Evolutionary conservation across 2,113 vertebrate species (phyloP).

Genomic region (Lipotes vexillifer): DNA sequence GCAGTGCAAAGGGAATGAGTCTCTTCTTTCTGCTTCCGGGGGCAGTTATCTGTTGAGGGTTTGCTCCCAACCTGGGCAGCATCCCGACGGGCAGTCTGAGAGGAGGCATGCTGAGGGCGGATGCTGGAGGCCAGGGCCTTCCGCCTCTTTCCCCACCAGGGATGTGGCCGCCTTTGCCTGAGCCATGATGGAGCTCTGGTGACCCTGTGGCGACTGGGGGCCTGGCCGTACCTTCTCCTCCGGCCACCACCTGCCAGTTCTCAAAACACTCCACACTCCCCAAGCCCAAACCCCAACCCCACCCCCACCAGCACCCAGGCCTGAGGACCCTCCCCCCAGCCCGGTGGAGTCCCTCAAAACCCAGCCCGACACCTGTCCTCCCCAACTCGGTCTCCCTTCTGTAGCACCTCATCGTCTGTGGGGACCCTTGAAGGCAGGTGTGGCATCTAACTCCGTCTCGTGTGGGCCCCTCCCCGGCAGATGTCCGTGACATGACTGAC

Average conservation of each 20-base stretch:
- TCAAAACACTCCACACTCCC: not conserved
- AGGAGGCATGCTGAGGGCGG: not conserved
- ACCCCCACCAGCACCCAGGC: not conserved
- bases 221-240: not conserved
- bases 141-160: not conserved
- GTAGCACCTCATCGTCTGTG: fast-evolving
- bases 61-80: not conserved
- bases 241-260: not conserved
- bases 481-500: fast-evolving
- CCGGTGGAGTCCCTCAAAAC: no score
- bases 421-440: not conserved
- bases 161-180: not conserved
- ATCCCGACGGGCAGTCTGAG: not conserved
- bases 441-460: no score
- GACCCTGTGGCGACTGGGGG: not conserved
- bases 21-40: not conserved
- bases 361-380: no score
- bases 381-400: fast-evolving
- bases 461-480: fast-evolving
- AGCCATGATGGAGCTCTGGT: not conserved
- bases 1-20: fast-evolving
- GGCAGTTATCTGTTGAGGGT: not conserved
- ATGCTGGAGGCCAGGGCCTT: not conserved
- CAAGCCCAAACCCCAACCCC: no score
- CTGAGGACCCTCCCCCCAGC: not conserved